These are phyloP conservation scores for Spodoptera frugiperda DNA, from an alignment of 1,140 invertebrate species.

Conservation along the genomic window DNA sequence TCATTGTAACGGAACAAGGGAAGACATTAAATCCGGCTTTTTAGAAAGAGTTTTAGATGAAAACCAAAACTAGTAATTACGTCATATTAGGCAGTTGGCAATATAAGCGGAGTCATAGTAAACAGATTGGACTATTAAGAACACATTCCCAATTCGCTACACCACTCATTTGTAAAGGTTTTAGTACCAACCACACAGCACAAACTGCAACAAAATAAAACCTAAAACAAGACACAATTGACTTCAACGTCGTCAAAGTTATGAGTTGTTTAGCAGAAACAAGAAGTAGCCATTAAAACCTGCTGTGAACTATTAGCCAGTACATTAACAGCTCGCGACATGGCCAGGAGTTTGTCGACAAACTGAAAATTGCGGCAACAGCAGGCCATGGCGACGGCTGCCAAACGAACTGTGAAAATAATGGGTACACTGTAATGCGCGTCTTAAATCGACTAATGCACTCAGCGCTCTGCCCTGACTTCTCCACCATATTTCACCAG, in stretches of 20 bases:
- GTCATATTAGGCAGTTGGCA: no score
- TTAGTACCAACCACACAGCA: neutral
- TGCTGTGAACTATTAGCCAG: slow-evolving; percentile 47
- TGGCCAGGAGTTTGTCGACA: slow-evolving; percentile 56
- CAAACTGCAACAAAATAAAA: neutral
- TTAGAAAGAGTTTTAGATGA: no score
- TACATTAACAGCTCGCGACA: slow-evolving; percentile 48
- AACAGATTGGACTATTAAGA: no score
- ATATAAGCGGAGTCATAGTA: no score
- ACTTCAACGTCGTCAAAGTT: neutral
- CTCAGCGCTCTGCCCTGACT: slow-evolving; percentile 33
- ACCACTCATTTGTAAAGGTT: no score
- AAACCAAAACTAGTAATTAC: no score
- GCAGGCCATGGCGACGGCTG: slow-evolving; percentile 53
- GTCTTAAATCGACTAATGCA: slow-evolving; percentile 66
- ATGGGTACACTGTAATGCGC: slow-evolving; percentile 65
- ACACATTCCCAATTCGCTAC: no score
- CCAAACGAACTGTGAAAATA: slow-evolving; percentile 79
- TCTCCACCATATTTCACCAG: slow-evolving; percentile 51
- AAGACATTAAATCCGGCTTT: no score
- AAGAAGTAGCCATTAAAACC: slow-evolving; percentile 38
- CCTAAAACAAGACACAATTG: neutral
- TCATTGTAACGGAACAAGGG: no score
- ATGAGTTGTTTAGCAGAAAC: slow-evolving; percentile 16
- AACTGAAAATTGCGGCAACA: slow-evolving; percentile 67